Conservation (phyloP, 2,797 vertebrate species). For the Dendrocincla fuliginosa region DNA sequence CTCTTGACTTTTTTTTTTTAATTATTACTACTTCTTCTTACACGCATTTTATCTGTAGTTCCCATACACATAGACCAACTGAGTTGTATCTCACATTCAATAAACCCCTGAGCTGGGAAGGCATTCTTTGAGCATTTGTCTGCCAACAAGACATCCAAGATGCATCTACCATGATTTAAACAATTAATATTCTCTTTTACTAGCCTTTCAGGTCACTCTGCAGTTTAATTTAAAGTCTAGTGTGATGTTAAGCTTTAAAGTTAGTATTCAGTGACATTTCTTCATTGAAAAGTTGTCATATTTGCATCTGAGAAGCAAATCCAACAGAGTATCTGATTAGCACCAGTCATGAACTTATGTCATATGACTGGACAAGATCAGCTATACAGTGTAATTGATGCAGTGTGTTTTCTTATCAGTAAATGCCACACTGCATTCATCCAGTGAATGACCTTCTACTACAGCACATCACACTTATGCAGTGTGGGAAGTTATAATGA, state of each 20-base stretch:
- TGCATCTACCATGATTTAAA: neutral
- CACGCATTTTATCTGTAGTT: neutral
- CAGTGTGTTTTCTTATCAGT: neutral
- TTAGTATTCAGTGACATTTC: neutral
- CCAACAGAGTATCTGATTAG: neutral
- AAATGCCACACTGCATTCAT: neutral
- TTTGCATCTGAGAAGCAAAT: neutral
- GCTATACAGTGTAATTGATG: rapidly evolving
- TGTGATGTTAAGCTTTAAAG: neutral
- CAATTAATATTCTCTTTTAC: neutral
- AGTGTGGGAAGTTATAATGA: neutral
- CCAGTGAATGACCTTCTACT: neutral
- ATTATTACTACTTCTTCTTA: neutral
- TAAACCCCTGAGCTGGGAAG: neutral
- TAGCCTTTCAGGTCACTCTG: neutral
- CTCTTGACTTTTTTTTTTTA: neutral
- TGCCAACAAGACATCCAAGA: neutral
- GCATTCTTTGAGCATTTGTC: neutral
- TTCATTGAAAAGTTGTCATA: neutral
- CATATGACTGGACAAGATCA: neutral
- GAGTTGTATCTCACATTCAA: neutral
- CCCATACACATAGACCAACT: rapidly evolving
- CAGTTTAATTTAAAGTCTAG: neutral
- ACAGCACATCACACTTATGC: neutral
- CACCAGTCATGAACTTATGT: neutral